Percentiles rank a stretch among this genome's conserved stretches.
Evolutionary conservation across 2,113 vertebrate species (phyloP).

Genomic region (Salvelinus fontinalis): DNA sequence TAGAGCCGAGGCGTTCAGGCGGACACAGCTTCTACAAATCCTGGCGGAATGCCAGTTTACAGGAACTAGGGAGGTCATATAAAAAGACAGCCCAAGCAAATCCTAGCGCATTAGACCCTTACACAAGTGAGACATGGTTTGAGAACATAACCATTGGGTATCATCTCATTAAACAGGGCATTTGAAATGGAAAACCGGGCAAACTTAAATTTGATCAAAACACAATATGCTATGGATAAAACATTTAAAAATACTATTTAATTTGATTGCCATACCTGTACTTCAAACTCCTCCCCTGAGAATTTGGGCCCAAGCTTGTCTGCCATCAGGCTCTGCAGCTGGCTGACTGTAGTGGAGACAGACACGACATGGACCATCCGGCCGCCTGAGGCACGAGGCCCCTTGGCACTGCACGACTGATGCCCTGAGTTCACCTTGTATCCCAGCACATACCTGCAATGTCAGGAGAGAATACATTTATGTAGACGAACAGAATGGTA

Average conservation of each 20-base stretch:
- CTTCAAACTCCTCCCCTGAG: slow-evolving; percentile 74
- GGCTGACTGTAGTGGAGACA: slow-evolving; percentile 65
- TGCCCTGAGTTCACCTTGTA: slow-evolving; percentile 83
- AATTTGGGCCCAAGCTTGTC: slow-evolving; percentile 79
- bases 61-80: slow-evolving; percentile 22
- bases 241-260: too few species aligned
- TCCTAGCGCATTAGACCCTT: too few species aligned
- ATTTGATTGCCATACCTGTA: slow-evolving; percentile 77
- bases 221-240: too few species aligned
- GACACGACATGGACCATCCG: slow-evolving; percentile 86
- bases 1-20: neutral
- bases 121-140: too few species aligned
- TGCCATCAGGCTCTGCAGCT: slow-evolving; percentile 80
- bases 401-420: slow-evolving; percentile 77
- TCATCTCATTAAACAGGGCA: too few species aligned
- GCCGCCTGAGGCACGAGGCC: slow-evolving; percentile 67
- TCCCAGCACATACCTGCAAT: slow-evolving; percentile 85
- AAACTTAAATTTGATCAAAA: too few species aligned
- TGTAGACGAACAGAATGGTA: too few species aligned
- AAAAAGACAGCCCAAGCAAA: slow-evolving; percentile 3
- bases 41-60: slow-evolving; percentile 17
- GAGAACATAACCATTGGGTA: too few species aligned
- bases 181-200: too few species aligned
- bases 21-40: neutral
- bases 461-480: neutral